Evolutionary conservation across 2,888 invertebrate genomes (phyloP), one percentile per base, ranked within the genome.

Genomic region (Salticus scenicus): DNA sequence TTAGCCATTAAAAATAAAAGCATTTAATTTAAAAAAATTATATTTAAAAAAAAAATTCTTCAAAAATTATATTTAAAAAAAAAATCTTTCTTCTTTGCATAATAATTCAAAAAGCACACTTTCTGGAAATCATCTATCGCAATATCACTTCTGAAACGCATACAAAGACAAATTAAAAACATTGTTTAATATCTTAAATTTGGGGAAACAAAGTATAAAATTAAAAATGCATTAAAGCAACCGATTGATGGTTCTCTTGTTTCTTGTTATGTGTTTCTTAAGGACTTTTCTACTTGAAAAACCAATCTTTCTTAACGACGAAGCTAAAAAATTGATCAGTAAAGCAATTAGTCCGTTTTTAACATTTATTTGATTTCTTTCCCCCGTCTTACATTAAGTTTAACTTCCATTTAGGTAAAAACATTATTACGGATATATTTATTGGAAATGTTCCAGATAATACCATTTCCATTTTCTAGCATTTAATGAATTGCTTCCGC

Each of bases 401-500:
- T 57, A 24, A 57, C 24, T 7, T 57, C 57, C 57, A 57, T 57
- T 57, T 57, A 24, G 57, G 57, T 57, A 57, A 24, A 57, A 47
- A 57, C 57, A 57, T 57, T 57, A 57, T 57, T 57, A 17, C 24
- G 20, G 17, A n/a, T 20, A 57, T 57, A 57, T 57, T 57, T 57
- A 57, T 67, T 67, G 67, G 67, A 67, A 67, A 37, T 14, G n/a
- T 67, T 67, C 67, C 67, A 67, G 33, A 67, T 57, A 57, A 57
- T 57, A 57, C 57, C 37, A 33, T 33, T 67, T 67, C 67, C 67
- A 67, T 67, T 66, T 66, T 66, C 28, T 66, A 66, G 30, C 31
- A 66, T 66, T 67, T 67, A 67, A 67, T 67, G 33, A 67, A 67
- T 67, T 67, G 67, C 37, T 67, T 37, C 67, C 67, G 33, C n/a